Base-by-base conservation (phyloP, 2,888 invertebrate species). In the Germaria angustata region DNA sequence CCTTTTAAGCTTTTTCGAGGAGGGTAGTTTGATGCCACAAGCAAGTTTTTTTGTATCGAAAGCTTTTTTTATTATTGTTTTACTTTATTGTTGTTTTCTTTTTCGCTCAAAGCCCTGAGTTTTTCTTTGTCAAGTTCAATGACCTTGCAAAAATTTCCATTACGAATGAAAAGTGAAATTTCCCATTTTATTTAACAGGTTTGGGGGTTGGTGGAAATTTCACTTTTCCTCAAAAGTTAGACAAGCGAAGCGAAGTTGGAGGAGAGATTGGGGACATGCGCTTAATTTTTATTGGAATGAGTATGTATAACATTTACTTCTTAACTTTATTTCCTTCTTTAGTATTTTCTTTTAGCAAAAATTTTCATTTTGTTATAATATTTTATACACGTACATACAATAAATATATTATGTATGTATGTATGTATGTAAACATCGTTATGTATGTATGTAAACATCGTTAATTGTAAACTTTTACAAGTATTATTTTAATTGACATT, bases 131-230 rank as follows among this genome's bases (percentile, higher is more conserved):
- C 69, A 75, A 79, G 82, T 79, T 82, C 82, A 82, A 66, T 73
- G 79, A 79, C 75, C 79, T 82, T 79, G 82, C 75, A 9, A 65
- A 82, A 75, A 44, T 68, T 59, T 82, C 79, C 69, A 79, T 66
- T 55, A 46, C 34, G 13, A 41, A 57, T 11, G 59, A 68, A 78
- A 73, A 78, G 72, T 68, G 73, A 78, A 82, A 82, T 71, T 82
- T 69, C 44, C 75, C 73, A 51, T 41, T 65, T 49, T 59, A 15
- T n/a, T 41, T 39, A n/a, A n/a, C n/a, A 15, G 55, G 63, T 44
- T 65, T 77, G 28, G n/a, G 69, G 65, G 28, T 66, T 13, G 61
- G 9, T 61, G 46, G 55, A 44, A 36, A 65, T 59, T 79, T 66
- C 15, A 39, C 61, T 69, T 80, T 73, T 15, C 36, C 63, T 61